Evolutionary conservation across 2,888 invertebrate genomes (phyloP).

Genomic region (Craniophora ligustri): DNA sequence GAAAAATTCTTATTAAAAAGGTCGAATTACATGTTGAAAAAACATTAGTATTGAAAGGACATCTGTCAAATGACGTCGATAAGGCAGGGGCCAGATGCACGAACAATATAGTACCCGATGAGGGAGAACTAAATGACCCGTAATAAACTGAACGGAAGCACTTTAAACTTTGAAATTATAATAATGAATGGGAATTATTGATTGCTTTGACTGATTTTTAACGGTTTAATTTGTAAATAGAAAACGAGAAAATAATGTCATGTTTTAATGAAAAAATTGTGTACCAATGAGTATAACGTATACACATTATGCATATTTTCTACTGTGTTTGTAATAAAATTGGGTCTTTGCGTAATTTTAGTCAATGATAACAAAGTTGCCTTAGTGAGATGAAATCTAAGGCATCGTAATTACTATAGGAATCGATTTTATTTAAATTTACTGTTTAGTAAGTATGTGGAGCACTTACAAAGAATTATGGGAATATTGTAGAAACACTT

Average conservation of each 20-base stretch:
- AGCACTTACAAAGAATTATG: background rate
- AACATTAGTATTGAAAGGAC: conserved; percentile 43
- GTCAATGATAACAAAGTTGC: background rate
- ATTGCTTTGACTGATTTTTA: conserved; percentile 31
- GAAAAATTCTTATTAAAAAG: conserved; percentile 40
- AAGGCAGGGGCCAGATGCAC: conserved; percentile 48
- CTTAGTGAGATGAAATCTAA: background rate
- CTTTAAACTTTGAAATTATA: conserved; percentile 50
- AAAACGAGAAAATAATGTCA: background rate
- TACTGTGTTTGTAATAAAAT: too few relatives aligned
- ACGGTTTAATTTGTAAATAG: conserved; percentile 17
- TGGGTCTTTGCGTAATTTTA: too few relatives aligned
- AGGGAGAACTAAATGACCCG: conserved; percentile 51
- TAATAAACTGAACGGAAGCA: conserved; percentile 50
- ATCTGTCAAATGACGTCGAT: conserved; percentile 56
- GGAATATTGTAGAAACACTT: conserved; percentile 3
- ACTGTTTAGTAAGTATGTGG: too few relatives aligned
- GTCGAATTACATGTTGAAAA: conserved; percentile 43
- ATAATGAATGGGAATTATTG: conserved; percentile 41
- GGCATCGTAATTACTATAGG: background rate
- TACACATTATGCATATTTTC: too few relatives aligned
- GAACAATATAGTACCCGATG: conserved; percentile 37
- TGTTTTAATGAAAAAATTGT: conserved; percentile 1
- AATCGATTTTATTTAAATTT: background rate
- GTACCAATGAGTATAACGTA: too few relatives aligned